These are phyloP conservation scores for Phenganax stokvisi DNA, from an alignment of 92 coral and sea anemone genomes.

Conservation along the genomic window DNA sequence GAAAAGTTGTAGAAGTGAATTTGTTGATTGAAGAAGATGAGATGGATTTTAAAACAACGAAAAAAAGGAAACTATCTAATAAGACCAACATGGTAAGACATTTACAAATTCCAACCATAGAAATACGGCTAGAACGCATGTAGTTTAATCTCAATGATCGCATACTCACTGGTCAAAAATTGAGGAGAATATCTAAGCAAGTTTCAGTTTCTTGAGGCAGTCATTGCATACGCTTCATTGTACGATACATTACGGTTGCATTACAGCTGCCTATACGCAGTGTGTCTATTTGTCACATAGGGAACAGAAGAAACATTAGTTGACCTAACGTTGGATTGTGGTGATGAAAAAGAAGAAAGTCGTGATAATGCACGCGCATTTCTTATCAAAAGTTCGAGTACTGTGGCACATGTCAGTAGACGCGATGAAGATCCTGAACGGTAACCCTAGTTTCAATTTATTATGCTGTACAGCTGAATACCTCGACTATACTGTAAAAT, in stretches of 20 bases:
- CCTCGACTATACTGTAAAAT: not conserved
- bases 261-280: too few relatives aligned
- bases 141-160: too few relatives aligned
- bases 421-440: not conserved
- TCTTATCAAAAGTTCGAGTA: not conserved
- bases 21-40: not conserved
- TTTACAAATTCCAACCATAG: too few relatives aligned
- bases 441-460: too few relatives aligned
- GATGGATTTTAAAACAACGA: not conserved
- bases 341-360: not conserved
- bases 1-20: not conserved
- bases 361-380: not conserved
- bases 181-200: too few relatives aligned
- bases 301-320: constrained; percentile 22
- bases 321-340: constrained; percentile 8
- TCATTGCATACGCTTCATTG: too few relatives aligned
- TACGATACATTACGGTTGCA: too few relatives aligned
- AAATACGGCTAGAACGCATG: too few relatives aligned
- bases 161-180: too few relatives aligned
- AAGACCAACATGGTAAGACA: too few relatives aligned
- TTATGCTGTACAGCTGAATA: too few relatives aligned
- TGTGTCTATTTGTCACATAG: not conserved
- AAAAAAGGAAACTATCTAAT: not conserved
- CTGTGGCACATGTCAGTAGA: not conserved
- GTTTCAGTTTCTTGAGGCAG: too few relatives aligned